phyloP scores from a whole-genome alignment of 2,797 vertebrate genomes.

The Gymnodraco acuticeps region DNA sequence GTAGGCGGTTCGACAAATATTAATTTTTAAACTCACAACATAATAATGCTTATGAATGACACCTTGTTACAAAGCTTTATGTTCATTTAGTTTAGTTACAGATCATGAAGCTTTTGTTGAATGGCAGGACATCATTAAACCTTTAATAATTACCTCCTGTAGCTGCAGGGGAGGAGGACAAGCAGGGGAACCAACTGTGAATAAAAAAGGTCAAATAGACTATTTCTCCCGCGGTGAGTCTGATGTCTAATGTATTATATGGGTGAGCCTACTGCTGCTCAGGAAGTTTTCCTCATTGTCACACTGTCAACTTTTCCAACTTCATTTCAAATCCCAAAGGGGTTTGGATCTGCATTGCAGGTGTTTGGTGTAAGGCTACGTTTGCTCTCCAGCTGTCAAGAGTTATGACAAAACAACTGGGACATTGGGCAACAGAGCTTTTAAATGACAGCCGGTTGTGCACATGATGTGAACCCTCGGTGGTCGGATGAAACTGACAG shows the following conservation, averaged over 20 bases:
- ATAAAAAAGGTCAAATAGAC: not conserved
- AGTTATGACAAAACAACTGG: constrained; percentile 34
- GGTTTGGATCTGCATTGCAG: not conserved
- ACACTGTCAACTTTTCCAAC: not conserved
- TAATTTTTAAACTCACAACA: not conserved
- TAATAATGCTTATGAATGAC: not conserved
- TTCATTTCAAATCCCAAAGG: constrained; percentile 2
- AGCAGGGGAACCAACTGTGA: not conserved
- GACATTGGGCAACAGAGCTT: constrained; percentile 2
- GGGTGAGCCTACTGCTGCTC: not conserved
- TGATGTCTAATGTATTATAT: not conserved
- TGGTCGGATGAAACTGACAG: constrained; percentile 28
- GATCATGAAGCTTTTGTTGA: not conserved
- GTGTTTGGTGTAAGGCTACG: not conserved
- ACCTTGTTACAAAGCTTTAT: not conserved
- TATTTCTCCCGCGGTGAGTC: not conserved
- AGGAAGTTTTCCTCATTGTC: not conserved
- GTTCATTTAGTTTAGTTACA: not conserved
- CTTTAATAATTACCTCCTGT: constrained; percentile 1
- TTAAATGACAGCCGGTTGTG: constrained; percentile 26
- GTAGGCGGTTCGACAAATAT: not conserved
- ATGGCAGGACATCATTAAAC: constrained; percentile 3
- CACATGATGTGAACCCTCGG: constrained; percentile 38
- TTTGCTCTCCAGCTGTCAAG: constrained; percentile 38
- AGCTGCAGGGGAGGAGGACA: not conserved